A percentile compares a stretch with the other conserved stretches of the same genome.
phyloP scores from a whole-genome alignment of 2,888 invertebrate species.

The Resseliella maxima region DNA sequence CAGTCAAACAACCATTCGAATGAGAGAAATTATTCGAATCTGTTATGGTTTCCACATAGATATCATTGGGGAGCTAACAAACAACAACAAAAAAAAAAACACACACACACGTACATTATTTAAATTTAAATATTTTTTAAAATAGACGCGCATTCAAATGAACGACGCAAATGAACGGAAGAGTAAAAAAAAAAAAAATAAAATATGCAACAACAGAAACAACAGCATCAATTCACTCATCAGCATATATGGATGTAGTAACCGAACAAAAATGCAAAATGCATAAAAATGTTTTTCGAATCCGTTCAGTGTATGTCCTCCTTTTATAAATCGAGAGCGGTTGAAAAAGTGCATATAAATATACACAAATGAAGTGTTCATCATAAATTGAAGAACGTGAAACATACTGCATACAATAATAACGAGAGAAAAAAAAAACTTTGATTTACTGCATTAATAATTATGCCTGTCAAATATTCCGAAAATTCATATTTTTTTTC shows the following conservation, averaged over 20 bases:
- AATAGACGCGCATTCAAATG: conserved; percentile 40
- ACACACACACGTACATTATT: neutral
- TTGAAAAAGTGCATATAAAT: conserved; percentile 36
- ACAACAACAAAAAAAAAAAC: neutral
- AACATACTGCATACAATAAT: conserved; percentile 23
- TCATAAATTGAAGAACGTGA: conserved; percentile 51
- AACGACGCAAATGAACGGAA: neutral
- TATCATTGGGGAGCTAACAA: neutral
- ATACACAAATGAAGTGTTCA: conserved; percentile 45
- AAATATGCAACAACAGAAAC: neutral
- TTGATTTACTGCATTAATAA: conserved; percentile 53
- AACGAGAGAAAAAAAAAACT: neutral
- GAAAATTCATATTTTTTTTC: conserved; percentile 4
- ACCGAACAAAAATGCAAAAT: conserved; percentile 23
- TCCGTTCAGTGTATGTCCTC: neutral
- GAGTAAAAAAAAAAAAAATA: neutral
- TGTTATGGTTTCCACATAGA: conserved; percentile 16
- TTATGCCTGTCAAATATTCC: conserved; percentile 46
- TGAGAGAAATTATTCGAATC: conserved; percentile 27
- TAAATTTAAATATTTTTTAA: conserved; percentile 18
- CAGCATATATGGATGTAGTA: neutral
- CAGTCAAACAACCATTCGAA: conserved; percentile 51
- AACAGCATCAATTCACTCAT: neutral
- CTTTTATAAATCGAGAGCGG: neutral
- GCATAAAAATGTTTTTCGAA: conserved; percentile 9